Conservation (phyloP, 2,888 invertebrate species). For the Cepaea hortensis region DNA sequence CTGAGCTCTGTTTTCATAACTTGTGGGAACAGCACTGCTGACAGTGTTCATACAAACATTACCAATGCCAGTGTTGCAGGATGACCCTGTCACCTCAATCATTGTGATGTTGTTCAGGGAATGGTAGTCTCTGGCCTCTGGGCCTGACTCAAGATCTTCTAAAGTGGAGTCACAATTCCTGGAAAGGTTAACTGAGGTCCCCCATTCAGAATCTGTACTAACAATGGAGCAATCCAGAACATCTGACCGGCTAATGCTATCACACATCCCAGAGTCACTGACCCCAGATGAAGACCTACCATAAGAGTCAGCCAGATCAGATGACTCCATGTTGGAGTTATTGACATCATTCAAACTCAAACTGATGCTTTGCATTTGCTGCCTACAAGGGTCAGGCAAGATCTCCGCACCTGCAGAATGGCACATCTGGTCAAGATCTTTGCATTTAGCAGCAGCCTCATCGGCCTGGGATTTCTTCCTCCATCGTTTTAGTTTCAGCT, state of each 20-base stretch:
- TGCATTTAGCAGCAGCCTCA: not conserved
- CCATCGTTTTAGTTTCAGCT: conserved; percentile 42
- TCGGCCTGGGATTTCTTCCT: conserved; percentile 39
- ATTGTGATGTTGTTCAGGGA: conserved; percentile 1
- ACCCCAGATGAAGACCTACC: conserved; percentile 46
- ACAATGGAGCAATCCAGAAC: conserved; percentile 40
- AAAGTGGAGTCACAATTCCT: conserved; percentile 19
- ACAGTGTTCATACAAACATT: not conserved
- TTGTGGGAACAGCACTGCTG: not conserved
- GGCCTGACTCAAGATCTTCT: conserved; percentile 34
- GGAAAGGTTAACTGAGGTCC: conserved; percentile 35
- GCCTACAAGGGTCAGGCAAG: not conserved
- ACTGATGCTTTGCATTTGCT: not conserved
- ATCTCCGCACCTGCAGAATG: conserved; percentile 42
- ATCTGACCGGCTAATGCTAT: conserved; percentile 42
- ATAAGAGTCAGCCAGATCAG: conserved; percentile 35
- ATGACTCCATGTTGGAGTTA: not conserved
- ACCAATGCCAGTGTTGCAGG: not conserved
- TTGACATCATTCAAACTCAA: not conserved
- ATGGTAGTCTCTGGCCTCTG: conserved; percentile 18
- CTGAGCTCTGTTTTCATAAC: not conserved
- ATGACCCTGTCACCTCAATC: not conserved
- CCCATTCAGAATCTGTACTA: conserved; percentile 47
- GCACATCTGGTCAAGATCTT: conserved; percentile 10
- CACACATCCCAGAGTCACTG: conserved; percentile 47